These are phyloP conservation scores for Myotis planiceps DNA, from an alignment of 2,797 vertebrate genomes.

Conservation along the genomic window DNA sequence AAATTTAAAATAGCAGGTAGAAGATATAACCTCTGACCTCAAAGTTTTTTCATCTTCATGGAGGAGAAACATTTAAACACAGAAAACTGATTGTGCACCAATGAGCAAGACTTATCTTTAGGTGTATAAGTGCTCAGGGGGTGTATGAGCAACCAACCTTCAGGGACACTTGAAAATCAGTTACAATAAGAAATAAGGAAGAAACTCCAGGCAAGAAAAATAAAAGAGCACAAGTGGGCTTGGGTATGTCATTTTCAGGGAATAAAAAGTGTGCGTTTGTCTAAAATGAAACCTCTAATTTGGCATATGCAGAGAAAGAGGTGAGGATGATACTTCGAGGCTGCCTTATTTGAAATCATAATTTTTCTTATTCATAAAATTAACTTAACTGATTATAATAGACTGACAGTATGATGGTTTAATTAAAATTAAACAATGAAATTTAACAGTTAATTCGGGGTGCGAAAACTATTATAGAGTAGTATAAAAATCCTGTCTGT, in stretches of 20 bases:
- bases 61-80: background rate
- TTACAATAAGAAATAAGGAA: background rate
- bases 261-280: background rate
- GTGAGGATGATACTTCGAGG: background rate
- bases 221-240: background rate
- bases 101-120: background rate
- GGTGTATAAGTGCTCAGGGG: background rate
- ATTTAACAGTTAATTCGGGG: slow-evolving; percentile 48
- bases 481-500: background rate
- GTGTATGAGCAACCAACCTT: background rate
- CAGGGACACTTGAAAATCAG: background rate
- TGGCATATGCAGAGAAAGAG: background rate
- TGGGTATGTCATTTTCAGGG: background rate
- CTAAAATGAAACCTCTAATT: background rate
- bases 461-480: background rate
- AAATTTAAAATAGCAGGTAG: background rate
- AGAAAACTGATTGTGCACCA: background rate
- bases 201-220: background rate
- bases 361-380: slow-evolving; percentile 58
- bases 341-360: slow-evolving; percentile 27
- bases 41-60: background rate
- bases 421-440: slow-evolving; percentile 66
- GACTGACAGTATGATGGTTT: background rate
- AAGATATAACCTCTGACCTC: background rate
- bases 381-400: slow-evolving; percentile 56